Evolutionary conservation across 2,888 invertebrate species (phyloP), one percentile per base, ranked within the genome.

Genomic region (Eupithecia vulgata): DNA sequence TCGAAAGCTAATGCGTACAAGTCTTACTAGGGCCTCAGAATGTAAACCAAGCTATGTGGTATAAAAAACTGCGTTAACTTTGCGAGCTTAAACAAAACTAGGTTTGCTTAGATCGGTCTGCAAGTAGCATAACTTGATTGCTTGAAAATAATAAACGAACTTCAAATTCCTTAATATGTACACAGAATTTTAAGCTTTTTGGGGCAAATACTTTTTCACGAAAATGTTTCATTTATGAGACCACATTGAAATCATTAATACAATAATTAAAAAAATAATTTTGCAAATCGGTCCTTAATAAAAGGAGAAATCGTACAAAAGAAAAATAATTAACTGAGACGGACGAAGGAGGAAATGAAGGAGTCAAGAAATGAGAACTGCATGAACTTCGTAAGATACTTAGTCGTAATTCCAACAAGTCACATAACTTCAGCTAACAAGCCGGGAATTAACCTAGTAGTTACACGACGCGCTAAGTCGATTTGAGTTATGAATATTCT

Each of bases 371-470:
- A 3, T 17, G 17, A 61, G 61, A 30, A 30, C 25, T 61, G 17
- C 61, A 61, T 34, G 34, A 61, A 61, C 61, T 21, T 70, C 25
- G 25, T 35, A 69, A 69, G 69, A 34, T 48, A n/a, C 48, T 48
- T n/a, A 69, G 66, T 66, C n/a, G 59, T 42, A 62, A 62, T 15
- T 61, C 15, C 61, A 25, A 57, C 57, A 25, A 57, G 45, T 70
- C 37, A 48, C 62, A 25, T 73, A 73, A 73, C 64, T 70, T 64
- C 48, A 52, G 64, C 67, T 70, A 68, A 71, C 76, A 73, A 80
- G 75, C 79, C 70, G 68, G 74, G 72, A 78, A 79, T 81, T 84
- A 84, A 82, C 81, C 78, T 81, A 83, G 77, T 75, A 77, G 80
- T 67, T 67, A 70, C 72, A 66, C 70, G 66, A 25, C 45, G 69